These are phyloP conservation scores for Serinus canaria DNA, from an alignment of 2,113 vertebrate genomes.

Conservation along the genomic window DNA sequence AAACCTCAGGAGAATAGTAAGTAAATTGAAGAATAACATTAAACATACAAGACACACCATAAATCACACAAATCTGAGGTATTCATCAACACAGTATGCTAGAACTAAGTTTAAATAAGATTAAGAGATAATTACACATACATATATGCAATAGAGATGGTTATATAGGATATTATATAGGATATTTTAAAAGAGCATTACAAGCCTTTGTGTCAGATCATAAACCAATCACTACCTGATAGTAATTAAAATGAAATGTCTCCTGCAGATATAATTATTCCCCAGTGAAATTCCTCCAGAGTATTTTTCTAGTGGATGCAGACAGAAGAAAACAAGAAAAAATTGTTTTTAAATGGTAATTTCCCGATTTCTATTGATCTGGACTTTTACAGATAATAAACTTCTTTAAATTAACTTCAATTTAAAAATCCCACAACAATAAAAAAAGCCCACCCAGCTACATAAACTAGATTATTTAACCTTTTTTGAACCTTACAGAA, in stretches of 20 bases:
- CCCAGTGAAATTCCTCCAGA: neutral
- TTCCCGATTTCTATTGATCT: neutral
- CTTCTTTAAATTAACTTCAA: neutral
- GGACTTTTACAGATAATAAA: neutral
- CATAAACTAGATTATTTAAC: neutral
- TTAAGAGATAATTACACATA: neutral
- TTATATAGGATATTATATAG: neutral
- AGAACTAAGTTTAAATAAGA: neutral
- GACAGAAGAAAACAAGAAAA: conserved; percentile 7
- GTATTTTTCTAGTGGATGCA: neutral
- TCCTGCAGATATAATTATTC: conserved; percentile 17
- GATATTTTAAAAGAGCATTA: neutral
- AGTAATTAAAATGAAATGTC: conserved; percentile 28
- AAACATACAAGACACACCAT: neutral
- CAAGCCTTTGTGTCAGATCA: neutral
- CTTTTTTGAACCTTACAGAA: neutral
- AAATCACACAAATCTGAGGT: neutral
- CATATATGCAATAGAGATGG: neutral
- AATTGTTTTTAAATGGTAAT: neutral
- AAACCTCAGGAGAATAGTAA: neutral
- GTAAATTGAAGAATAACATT: conserved; percentile 5
- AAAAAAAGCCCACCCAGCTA: fast-evolving
- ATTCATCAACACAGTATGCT: neutral
- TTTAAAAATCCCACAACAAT: neutral
- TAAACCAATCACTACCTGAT: conserved; percentile 10